Evolutionary conservation across 1,140 invertebrate genomes (phyloP).

Genomic region (Lasioglossum baleicum): DNA sequence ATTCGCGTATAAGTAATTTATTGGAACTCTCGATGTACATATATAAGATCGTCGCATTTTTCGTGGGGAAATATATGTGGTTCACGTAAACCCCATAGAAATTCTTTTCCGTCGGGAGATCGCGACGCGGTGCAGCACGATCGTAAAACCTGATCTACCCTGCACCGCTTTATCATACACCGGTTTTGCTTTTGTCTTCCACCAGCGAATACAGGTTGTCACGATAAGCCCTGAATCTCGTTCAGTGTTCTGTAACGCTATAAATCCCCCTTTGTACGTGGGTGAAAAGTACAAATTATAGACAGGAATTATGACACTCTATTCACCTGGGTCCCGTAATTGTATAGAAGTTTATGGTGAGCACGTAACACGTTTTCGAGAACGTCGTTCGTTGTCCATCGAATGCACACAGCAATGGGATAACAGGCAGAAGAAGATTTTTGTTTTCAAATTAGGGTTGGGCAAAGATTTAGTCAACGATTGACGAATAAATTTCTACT

Average conservation of each 20-base stretch:
- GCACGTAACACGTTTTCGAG: background rate
- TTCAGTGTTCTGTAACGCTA: background rate
- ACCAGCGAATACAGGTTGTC: background rate
- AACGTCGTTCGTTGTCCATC: background rate
- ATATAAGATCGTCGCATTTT: background rate
- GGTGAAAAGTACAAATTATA: background rate
- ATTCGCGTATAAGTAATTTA: background rate
- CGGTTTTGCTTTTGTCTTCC: background rate
- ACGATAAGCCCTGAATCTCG: slow-evolving; percentile 3
- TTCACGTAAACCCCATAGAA: background rate
- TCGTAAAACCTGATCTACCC: background rate
- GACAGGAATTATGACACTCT: background rate
- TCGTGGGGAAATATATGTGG: background rate
- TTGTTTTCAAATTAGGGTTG: too few species aligned
- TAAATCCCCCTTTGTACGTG: background rate
- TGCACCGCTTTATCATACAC: background rate
- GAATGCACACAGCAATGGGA: background rate
- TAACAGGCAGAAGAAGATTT: background rate
- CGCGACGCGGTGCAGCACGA: background rate
- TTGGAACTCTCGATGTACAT: background rate
- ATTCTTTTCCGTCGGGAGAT: background rate
- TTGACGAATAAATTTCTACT: too few species aligned
- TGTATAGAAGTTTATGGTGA: background rate
- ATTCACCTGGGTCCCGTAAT: background rate
- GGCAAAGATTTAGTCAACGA: too few species aligned